Percentiles rank a stretch among this genome's conserved stretches.
Conservation (phyloP, 1,140 invertebrate species). For the Maconellicoccus hirsutus region DNA sequence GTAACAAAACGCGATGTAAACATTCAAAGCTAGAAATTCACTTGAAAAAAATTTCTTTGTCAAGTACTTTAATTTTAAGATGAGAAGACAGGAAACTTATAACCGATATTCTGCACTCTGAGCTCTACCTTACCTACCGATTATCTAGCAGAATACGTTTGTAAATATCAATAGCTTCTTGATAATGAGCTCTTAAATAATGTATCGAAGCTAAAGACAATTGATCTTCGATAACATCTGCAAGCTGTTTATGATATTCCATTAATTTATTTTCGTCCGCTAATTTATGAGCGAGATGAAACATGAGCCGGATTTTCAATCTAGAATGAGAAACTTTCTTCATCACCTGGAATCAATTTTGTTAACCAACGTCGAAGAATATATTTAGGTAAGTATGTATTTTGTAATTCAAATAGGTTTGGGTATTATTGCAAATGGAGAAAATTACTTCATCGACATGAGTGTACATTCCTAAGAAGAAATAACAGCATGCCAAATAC, state of each 20-base stretch:
- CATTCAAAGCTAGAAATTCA: slow-evolving; percentile 85
- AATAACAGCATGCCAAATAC: slow-evolving; percentile 88
- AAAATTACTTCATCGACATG: slow-evolving; percentile 42
- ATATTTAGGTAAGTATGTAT: no score
- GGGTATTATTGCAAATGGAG: background rate
- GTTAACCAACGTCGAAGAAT: slow-evolving; percentile 7
- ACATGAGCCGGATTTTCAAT: slow-evolving; percentile 69
- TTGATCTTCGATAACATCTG: slow-evolving; percentile 87
- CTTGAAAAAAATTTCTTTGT: slow-evolving; percentile 39
- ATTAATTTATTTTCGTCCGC: slow-evolving; percentile 73
- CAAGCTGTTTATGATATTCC: slow-evolving; percentile 67
- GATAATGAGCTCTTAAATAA: slow-evolving; percentile 89
- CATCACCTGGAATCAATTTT: slow-evolving; percentile 36
- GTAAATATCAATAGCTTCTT: slow-evolving; percentile 98
- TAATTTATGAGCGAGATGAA: slow-evolving; percentile 91
- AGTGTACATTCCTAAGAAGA: slow-evolving; percentile 79
- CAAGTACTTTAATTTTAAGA: no score
- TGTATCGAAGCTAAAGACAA: slow-evolving; percentile 92
- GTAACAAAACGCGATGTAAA: slow-evolving; percentile 94
- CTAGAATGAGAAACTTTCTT: slow-evolving; percentile 45
- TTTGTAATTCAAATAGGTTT: no score
- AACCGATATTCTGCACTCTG: no score
- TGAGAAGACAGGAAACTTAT: no score
- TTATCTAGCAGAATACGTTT: slow-evolving; percentile 87
- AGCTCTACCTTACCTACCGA: slow-evolving; percentile 55